Conservation (phyloP, 2,113 vertebrate species). For the Nyctereutes procyonoides region DNA sequence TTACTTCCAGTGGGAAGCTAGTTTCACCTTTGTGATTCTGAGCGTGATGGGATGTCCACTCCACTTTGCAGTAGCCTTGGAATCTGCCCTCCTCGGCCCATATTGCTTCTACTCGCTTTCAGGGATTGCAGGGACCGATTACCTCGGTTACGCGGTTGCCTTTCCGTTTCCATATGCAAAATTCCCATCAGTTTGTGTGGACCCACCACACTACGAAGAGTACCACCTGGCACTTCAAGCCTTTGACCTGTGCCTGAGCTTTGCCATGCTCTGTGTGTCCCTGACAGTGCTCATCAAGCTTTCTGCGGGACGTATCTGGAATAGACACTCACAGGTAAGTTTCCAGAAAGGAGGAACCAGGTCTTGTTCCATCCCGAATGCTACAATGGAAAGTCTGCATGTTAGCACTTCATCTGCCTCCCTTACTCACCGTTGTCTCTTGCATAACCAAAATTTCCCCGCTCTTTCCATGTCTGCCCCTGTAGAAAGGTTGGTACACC, state of each 20-base stretch:
- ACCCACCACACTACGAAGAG: constrained; percentile 44
- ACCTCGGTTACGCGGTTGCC: constrained; percentile 62
- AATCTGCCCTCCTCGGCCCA: constrained; percentile 77
- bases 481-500: neutral
- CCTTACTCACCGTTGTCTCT: neutral
- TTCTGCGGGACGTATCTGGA: constrained; percentile 53
- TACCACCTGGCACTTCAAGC: constrained; percentile 75
- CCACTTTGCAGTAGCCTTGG: constrained; percentile 80
- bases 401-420: neutral
- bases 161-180: constrained; percentile 74
- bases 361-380: neutral
- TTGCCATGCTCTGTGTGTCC: constrained; percentile 59
- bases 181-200: constrained; percentile 72
- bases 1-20: constrained; percentile 82
- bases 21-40: constrained; percentile 77
- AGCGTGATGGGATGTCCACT: constrained; percentile 67
- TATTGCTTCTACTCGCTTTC: constrained; percentile 75
- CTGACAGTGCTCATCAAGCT: constrained; percentile 66
- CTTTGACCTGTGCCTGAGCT: neutral
- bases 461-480: neutral
- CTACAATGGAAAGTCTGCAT: neutral
- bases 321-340: constrained; percentile 68
- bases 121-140: constrained; percentile 76
- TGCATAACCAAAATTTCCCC: neutral
- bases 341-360: neutral